Evolutionary conservation across 2,113 vertebrate species (phyloP).

Genomic region (Dicentrarchus labrax): DNA sequence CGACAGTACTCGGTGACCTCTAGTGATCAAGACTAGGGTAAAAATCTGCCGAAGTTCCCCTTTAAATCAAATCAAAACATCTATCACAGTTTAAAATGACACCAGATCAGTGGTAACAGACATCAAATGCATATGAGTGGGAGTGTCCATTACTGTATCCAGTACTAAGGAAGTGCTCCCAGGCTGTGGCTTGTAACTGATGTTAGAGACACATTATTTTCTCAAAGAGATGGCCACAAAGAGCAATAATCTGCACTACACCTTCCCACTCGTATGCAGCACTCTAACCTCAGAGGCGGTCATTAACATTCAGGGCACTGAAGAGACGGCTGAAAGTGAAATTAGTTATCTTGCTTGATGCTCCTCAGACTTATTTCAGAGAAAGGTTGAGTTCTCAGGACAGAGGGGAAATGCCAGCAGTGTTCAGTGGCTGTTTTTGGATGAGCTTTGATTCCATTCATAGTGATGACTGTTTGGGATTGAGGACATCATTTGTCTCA

Average conservation of each 20-base stretch:
- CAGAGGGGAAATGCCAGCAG: conserved; percentile 25
- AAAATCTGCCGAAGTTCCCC: too few relatives aligned
- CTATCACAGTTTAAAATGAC: neutral
- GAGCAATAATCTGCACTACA: conserved; percentile 6
- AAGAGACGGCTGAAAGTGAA: conserved; percentile 14
- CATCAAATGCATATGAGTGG: neutral
- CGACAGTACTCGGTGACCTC: too few relatives aligned
- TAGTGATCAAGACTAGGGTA: too few relatives aligned
- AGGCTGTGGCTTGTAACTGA: neutral
- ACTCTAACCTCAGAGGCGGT: conserved; percentile 33
- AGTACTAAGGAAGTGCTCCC: neutral
- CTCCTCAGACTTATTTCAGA: conserved; percentile 32
- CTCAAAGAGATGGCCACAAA: conserved; percentile 3
- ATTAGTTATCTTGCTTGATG: conserved; percentile 19
- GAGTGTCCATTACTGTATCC: neutral
- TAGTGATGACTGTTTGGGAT: neutral
- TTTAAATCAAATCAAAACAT: neutral
- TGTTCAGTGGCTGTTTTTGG: conserved; percentile 19
- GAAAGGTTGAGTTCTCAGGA: conserved; percentile 28
- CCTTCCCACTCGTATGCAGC: neutral
- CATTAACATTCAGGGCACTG: conserved; percentile 44
- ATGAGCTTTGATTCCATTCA: conserved; percentile 27
- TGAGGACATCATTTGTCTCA: conserved; percentile 9
- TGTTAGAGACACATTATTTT: neutral
- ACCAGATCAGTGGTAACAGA: neutral